These are phyloP conservation scores for Lycodopsis pacificus DNA, from an alignment of 2,797 vertebrate species.

Conservation along the genomic window DNA sequence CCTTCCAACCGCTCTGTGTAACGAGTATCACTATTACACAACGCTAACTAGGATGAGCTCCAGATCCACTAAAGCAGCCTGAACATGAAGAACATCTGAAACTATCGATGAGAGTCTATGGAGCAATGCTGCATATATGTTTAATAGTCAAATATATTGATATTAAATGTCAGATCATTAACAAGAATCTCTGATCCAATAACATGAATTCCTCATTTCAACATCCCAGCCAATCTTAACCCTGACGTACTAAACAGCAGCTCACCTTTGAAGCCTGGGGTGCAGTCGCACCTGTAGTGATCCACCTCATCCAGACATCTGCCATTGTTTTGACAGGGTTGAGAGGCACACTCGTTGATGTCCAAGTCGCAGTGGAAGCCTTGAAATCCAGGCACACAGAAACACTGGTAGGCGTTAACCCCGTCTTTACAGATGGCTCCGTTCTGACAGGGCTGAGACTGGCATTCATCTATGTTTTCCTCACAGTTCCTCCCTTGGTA, in stretches of 20 bases:
- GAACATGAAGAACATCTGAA: background rate
- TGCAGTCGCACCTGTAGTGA: conserved; percentile 88
- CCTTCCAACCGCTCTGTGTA: background rate
- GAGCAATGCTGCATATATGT: background rate
- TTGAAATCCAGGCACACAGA: conserved; percentile 98
- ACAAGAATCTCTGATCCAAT: background rate
- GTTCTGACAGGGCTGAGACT: conserved; percentile 90
- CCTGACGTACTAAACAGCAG: background rate
- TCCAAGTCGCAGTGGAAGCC: conserved; percentile 94
- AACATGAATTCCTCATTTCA: background rate
- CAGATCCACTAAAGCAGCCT: background rate
- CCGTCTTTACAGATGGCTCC: conserved; percentile 92
- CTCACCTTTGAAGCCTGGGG: conserved; percentile 90
- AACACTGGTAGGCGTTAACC: conserved; percentile 86
- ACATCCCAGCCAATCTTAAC: background rate
- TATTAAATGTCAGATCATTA: background rate
- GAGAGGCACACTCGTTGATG: conserved; percentile 96
- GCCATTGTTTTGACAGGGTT: conserved; percentile 91
- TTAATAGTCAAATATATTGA: background rate
- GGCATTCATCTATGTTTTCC: conserved; percentile 85
- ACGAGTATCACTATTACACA: background rate
- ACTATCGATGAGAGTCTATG: background rate
- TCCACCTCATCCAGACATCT: conserved; percentile 92
- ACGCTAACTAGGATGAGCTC: background rate
- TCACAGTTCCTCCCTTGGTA: conserved; percentile 84